Evolutionary conservation across 1,140 invertebrate species (phyloP).

Genomic region (Oncopodura yosiiana): DNA sequence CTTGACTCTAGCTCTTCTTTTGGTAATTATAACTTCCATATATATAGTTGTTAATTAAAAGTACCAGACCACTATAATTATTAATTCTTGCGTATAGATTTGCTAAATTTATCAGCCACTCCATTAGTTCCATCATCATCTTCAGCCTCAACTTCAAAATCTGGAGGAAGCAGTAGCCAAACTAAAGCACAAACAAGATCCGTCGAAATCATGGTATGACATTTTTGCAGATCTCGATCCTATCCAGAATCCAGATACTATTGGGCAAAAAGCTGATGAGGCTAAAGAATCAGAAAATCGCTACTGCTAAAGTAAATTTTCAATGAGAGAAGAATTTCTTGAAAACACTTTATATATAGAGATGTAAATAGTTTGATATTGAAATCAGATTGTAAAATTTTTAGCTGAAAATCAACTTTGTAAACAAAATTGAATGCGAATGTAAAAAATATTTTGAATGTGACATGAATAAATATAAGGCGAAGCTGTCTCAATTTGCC

Average conservation of each 20-base stretch:
- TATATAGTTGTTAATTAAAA: no score
- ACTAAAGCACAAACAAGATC: slow-evolving; percentile 2
- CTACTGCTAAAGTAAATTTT: slow-evolving; percentile 37
- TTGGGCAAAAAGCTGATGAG: slow-evolving; percentile 44
- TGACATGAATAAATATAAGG: no score
- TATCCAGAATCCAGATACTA: slow-evolving; percentile 62
- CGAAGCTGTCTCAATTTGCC: no score
- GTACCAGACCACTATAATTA: background rate
- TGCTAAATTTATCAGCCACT: slow-evolving; percentile 19
- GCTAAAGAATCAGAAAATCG: slow-evolving; percentile 35
- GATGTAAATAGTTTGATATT: no score
- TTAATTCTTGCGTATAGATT: slow-evolving; percentile 5
- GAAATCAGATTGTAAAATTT: no score
- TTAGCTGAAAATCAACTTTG: no score
- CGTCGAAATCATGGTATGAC: slow-evolving; percentile 61
- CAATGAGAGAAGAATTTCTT: no score
- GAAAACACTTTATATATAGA: background rate
- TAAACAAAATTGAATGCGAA: no score
- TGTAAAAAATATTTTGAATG: no score
- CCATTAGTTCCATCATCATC: background rate
- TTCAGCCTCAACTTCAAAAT: background rate
- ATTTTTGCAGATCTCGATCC: slow-evolving; percentile 90
- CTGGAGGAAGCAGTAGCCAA: background rate
- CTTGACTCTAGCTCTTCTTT: slow-evolving; percentile 4
- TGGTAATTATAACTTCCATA: background rate